Conservation (phyloP, 2,797 vertebrate species). For the Clarias laeviceps region DNA sequence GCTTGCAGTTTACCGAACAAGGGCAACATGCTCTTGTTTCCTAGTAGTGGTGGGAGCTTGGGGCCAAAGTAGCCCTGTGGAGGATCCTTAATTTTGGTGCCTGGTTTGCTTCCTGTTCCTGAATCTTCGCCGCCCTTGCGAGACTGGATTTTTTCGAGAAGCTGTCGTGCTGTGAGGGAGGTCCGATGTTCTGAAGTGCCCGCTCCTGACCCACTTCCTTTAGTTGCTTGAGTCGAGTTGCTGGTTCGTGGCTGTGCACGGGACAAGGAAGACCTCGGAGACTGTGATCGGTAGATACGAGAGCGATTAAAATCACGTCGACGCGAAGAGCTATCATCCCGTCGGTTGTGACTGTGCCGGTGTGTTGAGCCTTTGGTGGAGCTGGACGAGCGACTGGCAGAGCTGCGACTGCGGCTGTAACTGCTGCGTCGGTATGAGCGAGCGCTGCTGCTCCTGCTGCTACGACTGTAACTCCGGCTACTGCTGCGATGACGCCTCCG, state of each 20-base stretch:
- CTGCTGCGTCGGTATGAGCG: conserved; percentile 90
- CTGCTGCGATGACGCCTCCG: conserved; percentile 77
- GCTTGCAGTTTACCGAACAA: conserved; percentile 93
- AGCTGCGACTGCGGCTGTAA: conserved; percentile 89
- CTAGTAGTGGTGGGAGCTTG: conserved; percentile 89
- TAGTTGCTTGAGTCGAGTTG: conserved; percentile 66
- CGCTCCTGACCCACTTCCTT: conserved; percentile 64
- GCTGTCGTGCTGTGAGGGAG: conserved; percentile 87
- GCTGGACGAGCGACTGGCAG: conserved; percentile 85
- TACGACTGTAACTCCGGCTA: conserved; percentile 78
- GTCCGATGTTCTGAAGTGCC: conserved; percentile 83
- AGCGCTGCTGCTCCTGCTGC: conserved; percentile 89
- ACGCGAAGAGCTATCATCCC: conserved; percentile 80
- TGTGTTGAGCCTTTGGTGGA: conserved; percentile 78
- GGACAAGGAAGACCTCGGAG: conserved; percentile 82
- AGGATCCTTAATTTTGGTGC: conserved; percentile 93
- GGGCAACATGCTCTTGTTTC: conserved; percentile 89
- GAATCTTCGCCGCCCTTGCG: conserved; percentile 79
- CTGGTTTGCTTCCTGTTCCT: conserved; percentile 77
- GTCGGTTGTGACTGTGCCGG: conserved; percentile 72
- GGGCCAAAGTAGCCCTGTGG: conserved; percentile 97
- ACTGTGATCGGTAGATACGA: conserved; percentile 93
- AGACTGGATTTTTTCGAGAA: conserved; percentile 92
- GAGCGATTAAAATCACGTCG: conserved; percentile 91
- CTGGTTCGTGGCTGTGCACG: conserved; percentile 71